These are phyloP conservation scores for Pelobates cultripes DNA, from an alignment of 2,797 vertebrate species.

Conservation along the genomic window DNA sequence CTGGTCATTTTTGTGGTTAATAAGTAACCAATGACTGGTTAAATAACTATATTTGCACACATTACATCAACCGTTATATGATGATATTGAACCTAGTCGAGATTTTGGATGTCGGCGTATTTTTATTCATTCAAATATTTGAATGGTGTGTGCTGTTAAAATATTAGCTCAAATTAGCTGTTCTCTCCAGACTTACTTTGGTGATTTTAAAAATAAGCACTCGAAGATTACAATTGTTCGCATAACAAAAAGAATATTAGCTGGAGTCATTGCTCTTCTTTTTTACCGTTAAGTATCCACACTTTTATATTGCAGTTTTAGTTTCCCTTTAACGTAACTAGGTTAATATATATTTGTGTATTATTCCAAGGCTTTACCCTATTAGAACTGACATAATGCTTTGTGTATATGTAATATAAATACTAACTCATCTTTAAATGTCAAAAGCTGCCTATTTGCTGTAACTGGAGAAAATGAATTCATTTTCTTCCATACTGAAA, in stretches of 20 bases:
- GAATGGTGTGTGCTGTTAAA: too few relatives aligned
- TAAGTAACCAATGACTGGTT: too few relatives aligned
- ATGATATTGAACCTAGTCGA: too few relatives aligned
- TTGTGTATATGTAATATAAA: slow-evolving; percentile 42
- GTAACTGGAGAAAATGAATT: slow-evolving; percentile 60
- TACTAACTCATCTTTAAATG: slow-evolving; percentile 62
- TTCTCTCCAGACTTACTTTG: background rate
- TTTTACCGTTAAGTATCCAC: background rate
- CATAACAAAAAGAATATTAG: background rate
- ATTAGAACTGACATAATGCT: slow-evolving; percentile 61
- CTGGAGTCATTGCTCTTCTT: background rate
- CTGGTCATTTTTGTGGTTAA: too few relatives aligned
- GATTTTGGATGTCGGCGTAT: too few relatives aligned
- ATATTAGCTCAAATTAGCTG: too few relatives aligned
- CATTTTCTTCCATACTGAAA: slow-evolving; percentile 66
- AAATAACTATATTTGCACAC: too few relatives aligned
- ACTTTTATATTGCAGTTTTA: background rate
- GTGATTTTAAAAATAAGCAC: background rate
- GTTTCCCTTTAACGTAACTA: slow-evolving; percentile 59
- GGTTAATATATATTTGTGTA: slow-evolving; percentile 61
- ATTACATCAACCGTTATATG: too few relatives aligned
- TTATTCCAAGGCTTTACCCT: slow-evolving; percentile 95
- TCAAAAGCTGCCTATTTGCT: slow-evolving; percentile 1
- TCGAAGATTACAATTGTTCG: background rate
- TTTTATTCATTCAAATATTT: too few relatives aligned